Percentiles rank a stretch among this genome's conserved stretches.
Conservation (phyloP, 2,797 vertebrate genomes). For the Sandelia bainsii region DNA sequence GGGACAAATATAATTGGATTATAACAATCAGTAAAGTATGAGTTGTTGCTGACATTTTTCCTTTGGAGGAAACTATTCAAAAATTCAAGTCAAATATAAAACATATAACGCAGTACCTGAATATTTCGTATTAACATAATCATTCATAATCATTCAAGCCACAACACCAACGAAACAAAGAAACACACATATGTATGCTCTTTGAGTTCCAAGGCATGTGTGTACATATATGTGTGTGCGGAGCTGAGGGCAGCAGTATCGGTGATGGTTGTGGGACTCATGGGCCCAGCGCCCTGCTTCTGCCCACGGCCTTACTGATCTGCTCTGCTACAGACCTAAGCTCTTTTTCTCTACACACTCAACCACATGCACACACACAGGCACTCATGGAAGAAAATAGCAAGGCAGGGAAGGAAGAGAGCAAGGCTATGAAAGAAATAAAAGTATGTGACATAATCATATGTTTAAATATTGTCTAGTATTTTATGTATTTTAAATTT, state of each 20-base stretch:
- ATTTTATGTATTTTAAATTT: not conserved
- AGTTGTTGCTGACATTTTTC: not conserved
- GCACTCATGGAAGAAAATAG: not conserved
- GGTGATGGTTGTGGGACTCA: conserved; percentile 40
- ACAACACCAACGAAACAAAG: conserved; percentile 2
- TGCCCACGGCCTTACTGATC: conserved; percentile 50
- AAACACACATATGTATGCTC: not conserved
- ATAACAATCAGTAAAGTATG: not conserved
- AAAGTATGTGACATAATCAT: not conserved
- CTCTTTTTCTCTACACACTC: not conserved
- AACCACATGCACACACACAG: conserved; percentile 8
- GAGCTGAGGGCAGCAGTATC: conserved; percentile 41
- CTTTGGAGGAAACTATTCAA: not conserved
- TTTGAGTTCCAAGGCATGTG: not conserved
- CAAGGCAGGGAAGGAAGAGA: not conserved
- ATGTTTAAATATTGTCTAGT: not conserved
- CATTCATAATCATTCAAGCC: not conserved
- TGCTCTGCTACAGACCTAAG: conserved; percentile 32
- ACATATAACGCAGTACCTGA: not conserved
- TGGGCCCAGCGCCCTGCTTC: conserved; percentile 38
- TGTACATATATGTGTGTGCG: conserved; percentile 5
- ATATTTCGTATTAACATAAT: not conserved
- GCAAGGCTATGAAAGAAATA: not conserved
- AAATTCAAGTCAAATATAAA: not conserved
- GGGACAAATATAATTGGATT: not conserved